A percentile compares a stretch with the other conserved stretches of the same genome.
Evolutionary conservation across 2,113 vertebrate species (phyloP).

Genomic region (Ardeotis arabs): DNA sequence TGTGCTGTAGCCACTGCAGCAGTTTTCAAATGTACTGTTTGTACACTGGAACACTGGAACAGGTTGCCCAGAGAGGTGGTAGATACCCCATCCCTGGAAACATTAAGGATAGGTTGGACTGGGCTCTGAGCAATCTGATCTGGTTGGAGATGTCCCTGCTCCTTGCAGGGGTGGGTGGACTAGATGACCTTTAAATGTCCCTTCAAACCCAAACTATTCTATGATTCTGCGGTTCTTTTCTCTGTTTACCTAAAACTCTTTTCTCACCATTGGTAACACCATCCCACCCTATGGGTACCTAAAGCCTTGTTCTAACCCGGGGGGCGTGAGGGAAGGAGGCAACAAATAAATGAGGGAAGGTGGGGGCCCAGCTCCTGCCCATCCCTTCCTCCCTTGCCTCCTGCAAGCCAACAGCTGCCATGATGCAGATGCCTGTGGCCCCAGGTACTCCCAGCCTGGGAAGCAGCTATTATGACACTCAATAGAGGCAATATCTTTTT

Average conservation of each 20-base stretch:
- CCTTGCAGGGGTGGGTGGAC: too few relatives aligned
- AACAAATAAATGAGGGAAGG: neutral
- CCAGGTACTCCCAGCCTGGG: neutral
- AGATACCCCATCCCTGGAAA: too few relatives aligned
- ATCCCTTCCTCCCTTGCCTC: neutral
- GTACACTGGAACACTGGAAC: too few relatives aligned
- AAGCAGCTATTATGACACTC: neutral
- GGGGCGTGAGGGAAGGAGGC: neutral
- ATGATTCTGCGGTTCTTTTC: neutral
- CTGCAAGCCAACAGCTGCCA: neutral
- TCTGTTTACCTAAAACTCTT: neutral
- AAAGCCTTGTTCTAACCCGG: neutral
- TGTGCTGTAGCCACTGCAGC: too few relatives aligned
- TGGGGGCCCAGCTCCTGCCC: neutral
- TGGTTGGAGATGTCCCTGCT: too few relatives aligned
- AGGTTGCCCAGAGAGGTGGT: too few relatives aligned
- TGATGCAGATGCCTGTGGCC: neutral
- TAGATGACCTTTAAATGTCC: too few relatives aligned
- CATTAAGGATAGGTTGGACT: too few relatives aligned
- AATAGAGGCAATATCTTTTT: neutral
- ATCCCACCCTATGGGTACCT: accelerated
- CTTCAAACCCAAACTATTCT: too few relatives aligned
- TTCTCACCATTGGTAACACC: neutral
- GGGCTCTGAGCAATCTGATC: too few relatives aligned
- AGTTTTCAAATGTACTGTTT: neutral